Percentiles rank a stretch among this genome's conserved stretches.
phyloP scores from a whole-genome alignment of 2,113 vertebrate species.

The Pandion haliaetus region DNA sequence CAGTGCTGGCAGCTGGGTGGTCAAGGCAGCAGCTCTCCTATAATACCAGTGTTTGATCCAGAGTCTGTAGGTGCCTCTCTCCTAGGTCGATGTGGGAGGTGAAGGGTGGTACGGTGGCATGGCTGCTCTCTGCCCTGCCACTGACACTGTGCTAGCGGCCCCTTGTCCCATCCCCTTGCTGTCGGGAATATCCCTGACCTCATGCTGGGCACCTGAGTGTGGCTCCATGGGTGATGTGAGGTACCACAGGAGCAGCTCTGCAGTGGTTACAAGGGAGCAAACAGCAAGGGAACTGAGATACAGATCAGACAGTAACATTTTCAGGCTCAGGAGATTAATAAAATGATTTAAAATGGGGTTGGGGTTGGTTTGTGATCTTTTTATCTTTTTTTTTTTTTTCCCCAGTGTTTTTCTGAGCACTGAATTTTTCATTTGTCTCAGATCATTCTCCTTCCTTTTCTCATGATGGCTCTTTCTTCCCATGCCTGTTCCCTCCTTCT shows the following conservation, averaged over 20 bases:
- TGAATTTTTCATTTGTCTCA: background rate
- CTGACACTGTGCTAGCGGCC: fast-evolving
- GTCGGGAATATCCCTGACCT: background rate
- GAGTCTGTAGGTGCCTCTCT: background rate
- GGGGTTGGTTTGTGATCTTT: background rate
- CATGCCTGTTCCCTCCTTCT: background rate
- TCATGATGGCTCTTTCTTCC: background rate
- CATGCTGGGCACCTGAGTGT: fast-evolving
- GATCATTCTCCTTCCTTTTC: background rate
- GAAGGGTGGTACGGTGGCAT: background rate
- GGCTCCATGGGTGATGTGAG: background rate
- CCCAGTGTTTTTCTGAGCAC: background rate
- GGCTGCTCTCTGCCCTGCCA: background rate
- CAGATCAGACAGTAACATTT: background rate
- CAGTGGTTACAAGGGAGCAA: background rate
- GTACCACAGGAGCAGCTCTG: background rate
- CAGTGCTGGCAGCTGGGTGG: background rate
- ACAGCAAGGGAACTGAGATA: fast-evolving
- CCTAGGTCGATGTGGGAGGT: background rate
- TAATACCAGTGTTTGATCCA: background rate
- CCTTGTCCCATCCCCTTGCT: background rate
- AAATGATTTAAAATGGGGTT: background rate
- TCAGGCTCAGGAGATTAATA: background rate
- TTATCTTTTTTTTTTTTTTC: background rate
- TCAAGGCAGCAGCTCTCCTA: background rate